Conservation (phyloP, 2,113 vertebrate genomes). For the Balaeniceps rex region DNA sequence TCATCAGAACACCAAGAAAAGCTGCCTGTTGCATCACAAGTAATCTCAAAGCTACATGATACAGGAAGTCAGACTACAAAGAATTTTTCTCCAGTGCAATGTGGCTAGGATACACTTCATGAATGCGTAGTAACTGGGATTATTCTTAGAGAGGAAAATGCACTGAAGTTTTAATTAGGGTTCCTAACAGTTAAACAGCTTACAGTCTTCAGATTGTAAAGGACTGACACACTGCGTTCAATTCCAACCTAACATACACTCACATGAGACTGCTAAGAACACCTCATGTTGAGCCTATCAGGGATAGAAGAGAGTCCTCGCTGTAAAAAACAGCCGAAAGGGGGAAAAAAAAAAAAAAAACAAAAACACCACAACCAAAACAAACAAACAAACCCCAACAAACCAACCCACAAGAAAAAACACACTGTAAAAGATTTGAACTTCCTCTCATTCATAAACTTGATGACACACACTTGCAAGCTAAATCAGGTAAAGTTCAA, state of each 20-base stretch:
- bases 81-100: neutral
- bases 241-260: neutral
- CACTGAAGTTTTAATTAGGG: neutral
- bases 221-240: neutral
- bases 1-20: neutral
- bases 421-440: neutral
- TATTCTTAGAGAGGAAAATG: neutral
- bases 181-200: neutral
- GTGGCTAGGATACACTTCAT: neutral
- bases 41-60: neutral
- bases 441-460: neutral
- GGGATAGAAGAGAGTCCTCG: neutral
- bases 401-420: neutral
- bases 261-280: neutral
- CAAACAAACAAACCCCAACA: neutral
- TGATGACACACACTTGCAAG: neutral
- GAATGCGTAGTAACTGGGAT: neutral
- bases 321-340: neutral
- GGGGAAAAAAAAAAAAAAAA: fast-evolving
- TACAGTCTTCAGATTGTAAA: neutral
- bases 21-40: neutral
- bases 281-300: neutral
- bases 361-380: neutral
- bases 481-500: neutral
- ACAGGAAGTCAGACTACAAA: neutral